Evolutionary conservation across 2,797 vertebrate genomes (phyloP).

Genomic region (Psittacula echo): DNA sequence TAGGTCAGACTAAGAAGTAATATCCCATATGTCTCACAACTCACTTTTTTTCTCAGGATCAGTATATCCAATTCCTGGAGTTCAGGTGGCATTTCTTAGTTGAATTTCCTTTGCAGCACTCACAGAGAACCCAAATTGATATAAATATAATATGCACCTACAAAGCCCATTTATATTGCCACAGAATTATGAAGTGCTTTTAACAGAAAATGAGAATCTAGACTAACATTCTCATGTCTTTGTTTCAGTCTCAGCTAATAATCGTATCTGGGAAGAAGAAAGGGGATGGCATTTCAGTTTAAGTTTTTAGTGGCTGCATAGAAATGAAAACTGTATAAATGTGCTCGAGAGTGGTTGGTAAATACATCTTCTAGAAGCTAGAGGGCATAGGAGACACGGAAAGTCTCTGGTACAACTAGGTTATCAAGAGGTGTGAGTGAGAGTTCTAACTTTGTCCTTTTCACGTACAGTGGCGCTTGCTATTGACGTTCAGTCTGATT

Average conservation of each 20-base stretch:
- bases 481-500: not conserved
- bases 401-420: not conserved
- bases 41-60: not conserved
- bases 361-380: conserved; percentile 70
- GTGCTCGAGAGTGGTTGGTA: not conserved
- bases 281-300: not conserved
- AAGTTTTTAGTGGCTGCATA: not conserved
- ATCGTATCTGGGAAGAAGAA: not conserved
- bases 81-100: not conserved
- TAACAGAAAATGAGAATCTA: not conserved
- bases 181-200: not conserved
- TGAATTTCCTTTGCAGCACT: not conserved
- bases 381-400: conserved; percentile 70
- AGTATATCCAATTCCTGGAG: not conserved
- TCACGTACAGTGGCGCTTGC: not conserved
- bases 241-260: not conserved
- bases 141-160: not conserved
- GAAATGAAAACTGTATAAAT: not conserved
- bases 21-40: not conserved
- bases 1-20: not conserved
- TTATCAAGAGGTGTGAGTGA: not conserved
- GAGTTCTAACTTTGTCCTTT: not conserved
- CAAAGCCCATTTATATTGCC: not conserved
- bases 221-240: not conserved
- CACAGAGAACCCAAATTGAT: not conserved